Evolutionary conservation across 1,140 invertebrate genomes (phyloP), one percentile per base, ranked within the genome.

Genomic region (Nephotettix cincticeps): DNA sequence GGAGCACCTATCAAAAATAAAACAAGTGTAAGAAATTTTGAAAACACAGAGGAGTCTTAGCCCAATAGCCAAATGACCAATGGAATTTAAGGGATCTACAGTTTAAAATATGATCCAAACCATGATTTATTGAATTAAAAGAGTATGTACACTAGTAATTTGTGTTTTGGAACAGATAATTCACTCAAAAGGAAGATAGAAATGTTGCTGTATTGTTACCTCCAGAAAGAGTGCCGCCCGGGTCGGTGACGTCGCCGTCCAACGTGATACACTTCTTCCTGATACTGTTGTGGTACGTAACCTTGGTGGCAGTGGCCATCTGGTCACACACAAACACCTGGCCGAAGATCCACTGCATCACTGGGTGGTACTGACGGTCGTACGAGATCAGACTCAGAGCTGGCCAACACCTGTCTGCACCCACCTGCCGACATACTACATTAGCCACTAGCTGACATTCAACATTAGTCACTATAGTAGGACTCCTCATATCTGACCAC

Each of bases 301-400:
- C 86, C 78, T 85, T 84, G 74, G 90, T 90, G 1, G 97, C 97
- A 67, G 85, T 83, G 63, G 93, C 86, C 80, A 96, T 87, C 79
- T 94, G 88, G 36, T 85, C 86, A 80, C 95, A 97, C 61, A 99
- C 86, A 72, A 99, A 91, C 51, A 88, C 88, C 74, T 87, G 83
- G 14, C 96, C 97, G 83, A 99, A 98, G 71, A 96, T 89, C 86
- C 88, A 96, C 75, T 90, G 83, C 91, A 99, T 96, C 0, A 95
- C 95, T 0, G 88, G 80, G 54, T 87, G 83, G 27, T 92, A 83
- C 64, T 87, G 82, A 23, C 82, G 77, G 51, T 93, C 88, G 82
- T 90, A 99, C 30, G 88, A 84, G 47, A 99, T 88, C 25, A 99
- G 81, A 27, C 91, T 90, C 25, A 98, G 77, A 1, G 97, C 96